phyloP scores from a whole-genome alignment of 1,140 invertebrate species.

The Pogonomyrmex barbatus region DNA sequence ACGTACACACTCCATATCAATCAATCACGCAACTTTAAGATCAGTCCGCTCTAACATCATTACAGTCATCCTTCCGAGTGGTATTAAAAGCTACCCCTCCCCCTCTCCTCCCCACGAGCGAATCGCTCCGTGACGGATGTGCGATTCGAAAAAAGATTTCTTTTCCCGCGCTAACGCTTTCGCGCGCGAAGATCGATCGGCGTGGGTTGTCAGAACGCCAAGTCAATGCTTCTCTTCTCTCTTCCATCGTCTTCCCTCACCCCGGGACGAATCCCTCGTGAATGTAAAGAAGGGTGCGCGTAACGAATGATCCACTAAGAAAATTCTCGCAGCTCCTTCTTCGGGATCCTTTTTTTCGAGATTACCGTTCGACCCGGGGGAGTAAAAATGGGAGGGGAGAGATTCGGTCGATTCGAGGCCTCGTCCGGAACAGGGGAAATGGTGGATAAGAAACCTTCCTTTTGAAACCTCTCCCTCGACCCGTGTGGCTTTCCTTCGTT shows the following conservation, averaged over 20 bases:
- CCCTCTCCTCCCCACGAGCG: neutral
- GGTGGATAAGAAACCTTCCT: constrained; percentile 13
- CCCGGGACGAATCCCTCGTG: constrained; percentile 45
- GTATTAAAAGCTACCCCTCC: constrained; percentile 44
- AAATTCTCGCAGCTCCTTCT: constrained; percentile 49
- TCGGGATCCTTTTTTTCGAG: constrained; percentile 9
- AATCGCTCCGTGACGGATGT: constrained; percentile 31
- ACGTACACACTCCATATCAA: neutral
- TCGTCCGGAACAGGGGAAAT: neutral
- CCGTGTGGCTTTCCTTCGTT: neutral
- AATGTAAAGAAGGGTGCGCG: constrained; percentile 43
- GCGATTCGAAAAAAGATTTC: constrained; percentile 61
- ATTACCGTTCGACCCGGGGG: neutral
- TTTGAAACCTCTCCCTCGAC: constrained; percentile 23
- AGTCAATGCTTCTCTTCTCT: constrained; percentile 31
- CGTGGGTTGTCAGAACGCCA: constrained; percentile 44
- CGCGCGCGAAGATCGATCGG: constrained; percentile 63
- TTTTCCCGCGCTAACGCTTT: constrained; percentile 35
- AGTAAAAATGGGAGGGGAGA: too few species aligned
- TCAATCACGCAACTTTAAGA: constrained; percentile 19
- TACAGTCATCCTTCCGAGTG: constrained; percentile 15
- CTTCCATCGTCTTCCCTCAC: neutral
- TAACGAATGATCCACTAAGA: constrained; percentile 64
- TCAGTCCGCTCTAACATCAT: constrained; percentile 17
- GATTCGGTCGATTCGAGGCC: neutral